These are phyloP conservation scores for Sisyra nigra DNA, from an alignment of 2,888 invertebrate genomes.

Conservation along the genomic window DNA sequence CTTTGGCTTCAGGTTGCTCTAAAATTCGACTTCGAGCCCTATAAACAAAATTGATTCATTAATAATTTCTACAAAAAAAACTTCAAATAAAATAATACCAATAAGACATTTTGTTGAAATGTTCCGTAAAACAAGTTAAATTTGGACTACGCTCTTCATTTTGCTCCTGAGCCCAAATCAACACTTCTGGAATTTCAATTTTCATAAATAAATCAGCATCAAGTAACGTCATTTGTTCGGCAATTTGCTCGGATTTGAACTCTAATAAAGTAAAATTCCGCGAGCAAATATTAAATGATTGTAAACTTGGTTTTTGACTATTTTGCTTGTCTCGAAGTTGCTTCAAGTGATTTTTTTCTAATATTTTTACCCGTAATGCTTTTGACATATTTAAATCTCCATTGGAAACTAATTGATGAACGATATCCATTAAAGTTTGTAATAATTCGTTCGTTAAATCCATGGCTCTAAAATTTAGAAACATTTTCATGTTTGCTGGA, in stretches of 20 bases:
- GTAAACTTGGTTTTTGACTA: conserved; percentile 13
- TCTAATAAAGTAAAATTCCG: conserved; percentile 56
- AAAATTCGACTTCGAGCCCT: conserved; percentile 85
- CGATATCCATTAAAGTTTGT: conserved; percentile 78
- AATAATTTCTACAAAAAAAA: neutral
- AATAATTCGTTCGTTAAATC: conserved; percentile 72
- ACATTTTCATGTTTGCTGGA: too few relatives aligned
- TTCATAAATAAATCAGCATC: conserved; percentile 92
- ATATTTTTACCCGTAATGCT: conserved; percentile 72
- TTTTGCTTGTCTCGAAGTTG: conserved; percentile 16
- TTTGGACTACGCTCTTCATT: conserved; percentile 95
- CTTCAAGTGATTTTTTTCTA: conserved; percentile 54
- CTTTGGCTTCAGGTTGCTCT: conserved; percentile 81
- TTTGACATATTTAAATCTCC: conserved; percentile 88
- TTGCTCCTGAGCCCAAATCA: conserved; percentile 96
- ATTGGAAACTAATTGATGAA: conserved; percentile 79
- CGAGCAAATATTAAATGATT: conserved; percentile 19
- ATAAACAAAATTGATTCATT: conserved; percentile 12
- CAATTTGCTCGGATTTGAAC: conserved; percentile 88
- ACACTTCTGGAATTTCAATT: conserved; percentile 92
- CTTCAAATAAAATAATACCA: conserved; percentile 55
- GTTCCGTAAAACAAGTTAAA: conserved; percentile 91
- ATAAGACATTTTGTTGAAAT: conserved; percentile 98
- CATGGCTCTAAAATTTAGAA: too few relatives aligned
- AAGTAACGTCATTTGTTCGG: conserved; percentile 94